Conservation (phyloP, 1,140 invertebrate species). For the Bombus turneri region DNA sequence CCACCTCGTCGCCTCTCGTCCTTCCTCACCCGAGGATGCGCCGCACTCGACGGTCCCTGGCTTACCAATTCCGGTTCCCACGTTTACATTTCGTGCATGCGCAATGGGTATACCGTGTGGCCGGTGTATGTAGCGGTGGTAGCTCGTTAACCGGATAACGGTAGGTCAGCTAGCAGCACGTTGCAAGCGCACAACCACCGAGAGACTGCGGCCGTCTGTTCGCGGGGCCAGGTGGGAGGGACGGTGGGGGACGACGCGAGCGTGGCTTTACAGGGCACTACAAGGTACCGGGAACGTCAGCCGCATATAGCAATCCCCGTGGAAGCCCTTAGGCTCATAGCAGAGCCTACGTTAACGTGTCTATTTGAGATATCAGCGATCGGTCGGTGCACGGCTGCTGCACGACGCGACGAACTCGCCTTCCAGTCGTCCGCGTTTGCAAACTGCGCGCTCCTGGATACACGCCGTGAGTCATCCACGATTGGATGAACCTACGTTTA, state of each 20-base stretch:
- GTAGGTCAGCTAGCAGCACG: conserved; percentile 65
- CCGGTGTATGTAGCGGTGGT: conserved; percentile 75
- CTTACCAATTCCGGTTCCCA: conserved; percentile 82
- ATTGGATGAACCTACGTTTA: neutral
- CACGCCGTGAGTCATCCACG: neutral
- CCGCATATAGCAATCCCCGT: conserved; percentile 55
- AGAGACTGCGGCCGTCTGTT: conserved; percentile 22
- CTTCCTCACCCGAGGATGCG: conserved; percentile 64
- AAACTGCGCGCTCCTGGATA: conserved; percentile 12
- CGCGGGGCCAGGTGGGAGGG: neutral
- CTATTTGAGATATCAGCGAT: conserved; percentile 76
- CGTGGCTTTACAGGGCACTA: conserved; percentile 62
- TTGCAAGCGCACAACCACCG: conserved; percentile 66
- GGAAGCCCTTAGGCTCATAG: conserved; percentile 68
- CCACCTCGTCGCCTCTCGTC: conserved; percentile 54
- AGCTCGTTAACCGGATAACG: conserved; percentile 83
- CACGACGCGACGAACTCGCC: conserved; percentile 64
- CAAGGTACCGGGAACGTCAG: conserved; percentile 59
- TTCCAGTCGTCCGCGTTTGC: conserved; percentile 45
- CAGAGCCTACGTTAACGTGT: conserved; percentile 71
- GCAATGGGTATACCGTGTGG: conserved; percentile 76
- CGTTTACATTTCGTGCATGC: conserved; percentile 83
- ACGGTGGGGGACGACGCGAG: conserved; percentile 8
- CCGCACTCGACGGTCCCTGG: conserved; percentile 55
- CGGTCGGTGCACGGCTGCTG: conserved; percentile 69